Evolutionary conservation across 2,797 vertebrate species (phyloP).

Genomic region (Bryconaethiops microstoma): DNA sequence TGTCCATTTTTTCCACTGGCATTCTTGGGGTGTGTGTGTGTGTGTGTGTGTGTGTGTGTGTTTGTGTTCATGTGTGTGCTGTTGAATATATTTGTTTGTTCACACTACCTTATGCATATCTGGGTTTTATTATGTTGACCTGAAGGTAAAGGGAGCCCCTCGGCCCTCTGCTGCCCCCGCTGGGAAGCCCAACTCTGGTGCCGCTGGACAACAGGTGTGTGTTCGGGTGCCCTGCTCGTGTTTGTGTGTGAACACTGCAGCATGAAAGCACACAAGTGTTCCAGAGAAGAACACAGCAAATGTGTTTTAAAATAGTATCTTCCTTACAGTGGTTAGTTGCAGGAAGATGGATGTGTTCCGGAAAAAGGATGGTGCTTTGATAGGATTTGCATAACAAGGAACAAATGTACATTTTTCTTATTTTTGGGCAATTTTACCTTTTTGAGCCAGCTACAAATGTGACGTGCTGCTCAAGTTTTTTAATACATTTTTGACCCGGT

Average conservation of each 20-base stretch:
- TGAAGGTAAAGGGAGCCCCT: constrained; percentile 69
- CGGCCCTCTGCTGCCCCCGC: constrained; percentile 55
- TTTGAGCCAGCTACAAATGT: neutral
- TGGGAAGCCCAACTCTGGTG: constrained; percentile 60
- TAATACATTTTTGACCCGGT: too few species aligned
- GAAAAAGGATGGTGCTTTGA: neutral
- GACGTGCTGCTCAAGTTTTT: too few species aligned
- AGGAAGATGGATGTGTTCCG: neutral
- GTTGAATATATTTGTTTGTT: constrained; percentile 1
- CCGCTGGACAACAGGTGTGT: constrained; percentile 70
- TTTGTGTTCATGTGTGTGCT: neutral
- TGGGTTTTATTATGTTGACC: constrained; percentile 44
- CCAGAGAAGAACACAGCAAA: neutral
- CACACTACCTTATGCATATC: constrained; percentile 17
- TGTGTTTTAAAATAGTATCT: neutral
- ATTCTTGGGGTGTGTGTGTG: constrained; percentile 1
- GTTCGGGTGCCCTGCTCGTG: neutral
- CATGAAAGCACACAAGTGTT: neutral
- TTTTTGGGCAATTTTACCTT: neutral
- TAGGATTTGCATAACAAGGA: neutral
- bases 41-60: constrained; percentile 8
- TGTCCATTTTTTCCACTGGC: neutral
- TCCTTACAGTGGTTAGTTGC: neutral
- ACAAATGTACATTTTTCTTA: neutral
- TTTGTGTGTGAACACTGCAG: neutral